Conservation (phyloP, 2,797 vertebrate species). For the Enteromius radiatus region DNA sequence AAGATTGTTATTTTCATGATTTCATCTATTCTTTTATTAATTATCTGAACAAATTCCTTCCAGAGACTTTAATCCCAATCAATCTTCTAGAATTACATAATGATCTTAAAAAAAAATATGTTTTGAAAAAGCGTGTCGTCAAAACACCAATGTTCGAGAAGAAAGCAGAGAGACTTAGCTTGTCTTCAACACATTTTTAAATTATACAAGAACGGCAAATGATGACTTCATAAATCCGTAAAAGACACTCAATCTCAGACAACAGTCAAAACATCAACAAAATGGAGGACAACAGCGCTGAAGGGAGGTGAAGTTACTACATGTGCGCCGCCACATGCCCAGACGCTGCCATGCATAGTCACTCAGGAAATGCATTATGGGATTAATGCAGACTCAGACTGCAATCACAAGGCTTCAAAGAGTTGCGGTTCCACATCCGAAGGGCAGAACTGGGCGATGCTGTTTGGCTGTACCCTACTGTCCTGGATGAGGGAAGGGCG, state of each 20-base stretch:
- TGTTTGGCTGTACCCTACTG: conserved; percentile 25
- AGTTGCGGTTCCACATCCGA: background rate
- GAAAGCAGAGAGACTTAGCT: conserved; percentile 21
- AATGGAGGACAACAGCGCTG: conserved; percentile 20
- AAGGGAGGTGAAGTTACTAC: conserved; percentile 10
- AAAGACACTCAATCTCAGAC: conserved; percentile 30
- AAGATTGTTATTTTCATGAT: background rate
- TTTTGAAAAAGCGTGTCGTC: conserved; percentile 3
- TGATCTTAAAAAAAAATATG: background rate
- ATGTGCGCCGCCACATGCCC: conserved; percentile 22
- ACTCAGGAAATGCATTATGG: conserved; percentile 32
- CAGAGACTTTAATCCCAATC: background rate
- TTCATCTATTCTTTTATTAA: background rate
- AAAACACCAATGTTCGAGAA: background rate
- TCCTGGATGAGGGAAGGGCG: conserved; percentile 35
- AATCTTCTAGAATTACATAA: background rate
- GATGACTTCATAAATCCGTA: conserved; percentile 39
- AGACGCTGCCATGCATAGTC: conserved; percentile 20
- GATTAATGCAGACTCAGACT: conserved; percentile 40
- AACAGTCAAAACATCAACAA: conserved; percentile 36
- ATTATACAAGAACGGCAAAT: conserved; percentile 52
- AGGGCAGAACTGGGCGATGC: conserved; percentile 36
- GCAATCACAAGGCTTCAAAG: conserved; percentile 39
- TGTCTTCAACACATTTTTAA: conserved; percentile 38
- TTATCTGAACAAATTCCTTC: background rate